Conservation (phyloP, 2,113 vertebrate species). For the Galemys pyrenaicus region DNA sequence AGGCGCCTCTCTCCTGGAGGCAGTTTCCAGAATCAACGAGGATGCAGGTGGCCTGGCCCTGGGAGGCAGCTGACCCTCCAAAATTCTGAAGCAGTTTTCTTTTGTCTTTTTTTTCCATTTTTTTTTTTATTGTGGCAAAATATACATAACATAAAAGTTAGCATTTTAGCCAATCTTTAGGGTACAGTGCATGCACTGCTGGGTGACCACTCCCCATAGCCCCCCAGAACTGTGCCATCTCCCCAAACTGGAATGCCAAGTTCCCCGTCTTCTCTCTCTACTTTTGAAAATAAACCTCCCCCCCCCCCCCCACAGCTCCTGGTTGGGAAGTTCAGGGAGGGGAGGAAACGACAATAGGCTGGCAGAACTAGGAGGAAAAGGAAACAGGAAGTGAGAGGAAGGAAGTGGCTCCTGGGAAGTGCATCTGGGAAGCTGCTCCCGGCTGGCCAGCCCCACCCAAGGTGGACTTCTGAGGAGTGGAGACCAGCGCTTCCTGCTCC, state of each 20-base stretch:
- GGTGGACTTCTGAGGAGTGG: not conserved
- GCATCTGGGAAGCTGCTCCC: not conserved
- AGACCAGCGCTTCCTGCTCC: too few relatives aligned
- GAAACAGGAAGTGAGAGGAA: constrained; percentile 33
- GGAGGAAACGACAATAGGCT: not conserved
- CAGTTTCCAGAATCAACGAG: not conserved
- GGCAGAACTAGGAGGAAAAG: not conserved
- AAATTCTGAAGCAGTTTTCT: not conserved
- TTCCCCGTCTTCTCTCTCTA: not conserved
- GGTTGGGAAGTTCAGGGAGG: not conserved
- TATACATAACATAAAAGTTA: not conserved
- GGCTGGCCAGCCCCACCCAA: not conserved
- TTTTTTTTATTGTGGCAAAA: not conserved
- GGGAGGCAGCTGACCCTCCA: not conserved
- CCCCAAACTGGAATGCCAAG: not conserved
- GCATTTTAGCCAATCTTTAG: not conserved
- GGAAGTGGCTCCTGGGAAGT: not conserved
- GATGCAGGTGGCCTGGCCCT: not conserved
- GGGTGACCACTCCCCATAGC: not conserved
- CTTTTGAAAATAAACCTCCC: not conserved
- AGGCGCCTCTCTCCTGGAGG: not conserved
- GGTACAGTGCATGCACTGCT: not conserved
- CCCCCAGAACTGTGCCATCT: not conserved
- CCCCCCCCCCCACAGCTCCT: not conserved
- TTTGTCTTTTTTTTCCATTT: too few relatives aligned